Percentiles rank a stretch among this genome's conserved stretches.
These are phyloP conservation scores for Macrosiphum euphorbiae DNA, from an alignment of 2,888 invertebrate genomes.

Conservation along the genomic window DNA sequence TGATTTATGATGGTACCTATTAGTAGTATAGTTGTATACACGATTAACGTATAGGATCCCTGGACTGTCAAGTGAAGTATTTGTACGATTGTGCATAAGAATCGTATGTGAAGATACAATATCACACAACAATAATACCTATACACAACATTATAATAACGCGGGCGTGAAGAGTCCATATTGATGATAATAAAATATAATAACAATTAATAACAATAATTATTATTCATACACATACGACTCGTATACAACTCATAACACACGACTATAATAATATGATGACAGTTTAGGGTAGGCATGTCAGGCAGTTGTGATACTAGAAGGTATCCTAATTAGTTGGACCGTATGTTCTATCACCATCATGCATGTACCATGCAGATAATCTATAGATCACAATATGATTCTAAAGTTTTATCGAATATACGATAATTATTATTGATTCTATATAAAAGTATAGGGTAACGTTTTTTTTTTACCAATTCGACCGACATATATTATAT, in stretches of 20 bases:
- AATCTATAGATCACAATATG: neutral
- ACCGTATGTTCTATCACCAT: neutral
- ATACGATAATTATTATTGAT: neutral
- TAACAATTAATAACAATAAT: too few relatives aligned
- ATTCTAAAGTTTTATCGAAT: neutral
- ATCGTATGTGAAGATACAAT: neutral
- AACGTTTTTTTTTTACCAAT: neutral
- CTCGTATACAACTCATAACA: neutral
- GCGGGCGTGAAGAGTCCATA: neutral
- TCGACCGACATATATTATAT: neutral
- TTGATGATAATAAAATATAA: neutral
- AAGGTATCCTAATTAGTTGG: neutral
- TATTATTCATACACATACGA: neutral
- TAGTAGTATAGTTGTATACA: neutral
- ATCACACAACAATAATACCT: neutral
- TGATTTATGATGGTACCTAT: neutral
- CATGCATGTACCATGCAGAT: neutral
- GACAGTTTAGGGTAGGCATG: neutral
- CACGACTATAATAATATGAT: neutral
- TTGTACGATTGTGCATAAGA: neutral
- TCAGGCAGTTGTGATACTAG: neutral
- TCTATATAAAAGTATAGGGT: neutral
- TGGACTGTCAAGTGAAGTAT: neutral
- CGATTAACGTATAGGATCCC: neutral
- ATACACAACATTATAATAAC: neutral